Base-by-base conservation (phyloP, 2,113 vertebrate species). In the Gopherus flavomarginatus region DNA sequence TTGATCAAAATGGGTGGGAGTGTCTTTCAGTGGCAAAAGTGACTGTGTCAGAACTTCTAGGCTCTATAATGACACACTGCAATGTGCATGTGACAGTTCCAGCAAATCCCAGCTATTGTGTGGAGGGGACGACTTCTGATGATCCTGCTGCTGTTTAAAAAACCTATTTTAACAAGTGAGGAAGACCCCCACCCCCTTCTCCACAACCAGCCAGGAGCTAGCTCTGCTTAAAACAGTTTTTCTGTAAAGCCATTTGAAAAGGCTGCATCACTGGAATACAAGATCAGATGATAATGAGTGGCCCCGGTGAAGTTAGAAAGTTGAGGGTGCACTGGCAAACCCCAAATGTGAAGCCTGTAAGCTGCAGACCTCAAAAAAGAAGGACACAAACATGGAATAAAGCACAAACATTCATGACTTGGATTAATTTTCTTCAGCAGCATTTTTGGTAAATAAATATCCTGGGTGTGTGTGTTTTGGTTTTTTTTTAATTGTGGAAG, bases 341-440 rank as follows among this genome's bases (percentile, higher is more conserved):
- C 0, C 2, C 6, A 47, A 38, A 1, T 0, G 13, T 14, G 87
- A 72, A 54, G 10, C 3, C 0, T 0, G 1, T 8, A 35, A 53
- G 22, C 14, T 16, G 56, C 49, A 56, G 85, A 1, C 19, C 24
- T 1, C 52, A 27, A 85, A 13, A 86, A 11, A 11, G 0, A 1
- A 6, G 27, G 1, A 4, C 0, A 0, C 44, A 84, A 10, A 0
- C 12, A 0, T 1, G 1, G 5, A 0, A 1, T 56, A 31, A 53
- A 13, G 57, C 56, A 2, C 3, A 2, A 38, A 21, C 7, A 19
- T n/a, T 65, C 8, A 16, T n/a, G 62, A n/a, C 16, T 21, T 69
- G 35, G 65, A 21, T 65, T 69, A 69, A n/a, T n/a, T 29, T 65
- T 69, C 35, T 69, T 69, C 17, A 69, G 35, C 2, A 21, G 35